A percentile compares a stretch with the other conserved stretches of the same genome.
These are phyloP conservation scores for Talpa occidentalis DNA, from an alignment of 2,113 vertebrate species.

Conservation along the genomic window DNA sequence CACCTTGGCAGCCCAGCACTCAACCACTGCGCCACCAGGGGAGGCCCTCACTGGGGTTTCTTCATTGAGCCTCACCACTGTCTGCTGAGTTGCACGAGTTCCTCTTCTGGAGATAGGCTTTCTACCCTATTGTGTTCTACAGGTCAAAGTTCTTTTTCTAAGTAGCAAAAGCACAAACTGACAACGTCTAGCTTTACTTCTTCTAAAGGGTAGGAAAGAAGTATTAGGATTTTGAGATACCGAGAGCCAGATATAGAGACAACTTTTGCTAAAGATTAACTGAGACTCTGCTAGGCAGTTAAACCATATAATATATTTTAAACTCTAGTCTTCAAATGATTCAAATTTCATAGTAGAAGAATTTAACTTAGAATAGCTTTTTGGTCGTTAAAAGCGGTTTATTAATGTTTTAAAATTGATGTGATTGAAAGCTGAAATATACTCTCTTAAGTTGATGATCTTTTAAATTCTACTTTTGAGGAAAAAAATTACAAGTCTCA, in stretches of 20 bases:
- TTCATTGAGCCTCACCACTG: background rate
- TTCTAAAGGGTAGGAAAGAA: background rate
- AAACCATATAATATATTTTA: constrained; percentile 40
- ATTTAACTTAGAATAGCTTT: constrained; percentile 2
- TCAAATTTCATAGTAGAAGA: constrained; percentile 26
- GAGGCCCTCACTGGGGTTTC: background rate
- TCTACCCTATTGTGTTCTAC: background rate
- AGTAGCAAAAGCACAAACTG: background rate
- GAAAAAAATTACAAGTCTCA: background rate
- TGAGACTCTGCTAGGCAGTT: constrained; percentile 12
- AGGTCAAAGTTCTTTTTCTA: constrained; percentile 31
- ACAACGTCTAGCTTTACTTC: background rate
- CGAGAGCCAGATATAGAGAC: background rate
- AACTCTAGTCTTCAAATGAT: constrained; percentile 48
- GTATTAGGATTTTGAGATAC: constrained; percentile 46
- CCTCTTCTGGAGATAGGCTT: background rate
- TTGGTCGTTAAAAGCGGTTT: constrained; percentile 15
- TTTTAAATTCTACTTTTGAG: constrained; percentile 18
- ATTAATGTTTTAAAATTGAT: background rate
- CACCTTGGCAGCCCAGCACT: too few relatives aligned
- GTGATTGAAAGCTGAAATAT: constrained; percentile 2
- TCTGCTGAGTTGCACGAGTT: background rate
- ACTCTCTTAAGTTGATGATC: background rate
- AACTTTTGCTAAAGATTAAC: constrained; percentile 17
- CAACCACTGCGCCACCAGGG: too few relatives aligned